Percentiles rank a stretch among this genome's conserved stretches.
phyloP scores from a whole-genome alignment of 2,797 vertebrate genomes.

The Pantherophis alleghaniensis region DNA sequence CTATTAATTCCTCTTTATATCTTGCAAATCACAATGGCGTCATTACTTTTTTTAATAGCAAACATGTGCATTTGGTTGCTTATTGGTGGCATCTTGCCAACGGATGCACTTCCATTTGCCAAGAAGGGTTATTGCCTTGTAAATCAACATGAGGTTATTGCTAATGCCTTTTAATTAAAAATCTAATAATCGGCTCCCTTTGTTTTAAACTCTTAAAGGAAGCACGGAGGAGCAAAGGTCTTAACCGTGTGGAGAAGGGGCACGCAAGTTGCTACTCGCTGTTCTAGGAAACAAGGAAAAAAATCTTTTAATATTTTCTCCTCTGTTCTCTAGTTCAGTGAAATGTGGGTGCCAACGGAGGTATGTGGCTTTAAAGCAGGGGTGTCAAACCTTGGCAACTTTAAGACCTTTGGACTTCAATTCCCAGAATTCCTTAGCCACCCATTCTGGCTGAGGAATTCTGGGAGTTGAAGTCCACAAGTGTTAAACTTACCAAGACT shows the following conservation, averaged over 20 bases:
- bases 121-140: conserved; percentile 45
- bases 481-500: background rate
- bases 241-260: background rate
- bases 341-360: too few relatives aligned
- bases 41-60: background rate
- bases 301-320: background rate
- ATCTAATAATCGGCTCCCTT: conserved; percentile 36
- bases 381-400: background rate
- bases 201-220: conserved; percentile 23
- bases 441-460: background rate
- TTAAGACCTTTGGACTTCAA: background rate
- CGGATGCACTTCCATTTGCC: conserved; percentile 33
- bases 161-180: conserved; percentile 52
- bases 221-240: accelerated
- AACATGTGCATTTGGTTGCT: background rate
- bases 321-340: background rate
- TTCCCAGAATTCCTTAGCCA: background rate
- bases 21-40: background rate
- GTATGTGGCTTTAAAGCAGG: background rate
- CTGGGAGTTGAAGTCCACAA: background rate
- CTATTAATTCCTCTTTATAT: background rate
- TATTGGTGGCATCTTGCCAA: conserved; percentile 17
- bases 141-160: conserved; percentile 40
- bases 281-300: background rate
- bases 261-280: background rate